Base-by-base conservation (phyloP, 1,140 invertebrate species). In the honey bee (Apis mellifera) region DNA sequence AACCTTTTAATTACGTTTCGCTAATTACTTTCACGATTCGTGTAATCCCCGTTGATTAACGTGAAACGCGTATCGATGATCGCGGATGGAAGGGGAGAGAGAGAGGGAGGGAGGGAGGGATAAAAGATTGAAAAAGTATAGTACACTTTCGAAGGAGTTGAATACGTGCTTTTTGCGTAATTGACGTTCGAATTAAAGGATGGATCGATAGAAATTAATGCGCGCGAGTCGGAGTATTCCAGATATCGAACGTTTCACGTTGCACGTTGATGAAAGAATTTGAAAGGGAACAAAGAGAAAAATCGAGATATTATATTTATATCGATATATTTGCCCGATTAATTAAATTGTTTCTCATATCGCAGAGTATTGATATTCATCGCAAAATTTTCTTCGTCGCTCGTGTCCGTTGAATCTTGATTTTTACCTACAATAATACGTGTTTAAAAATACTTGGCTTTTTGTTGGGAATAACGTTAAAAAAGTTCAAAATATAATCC, bases 81-180 rank as follows among this genome's bases (percentile, higher is more conserved):
- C 72, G 55, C 15, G 5, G 32, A 4, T n/a, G 32, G 32, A 42
- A n/a, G n/a, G 32, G 2, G 32, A 4, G 32, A 2, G 32, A 59
- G 48, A 26, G 57, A 76, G 32, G 32, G 32, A 42, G 32, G 2
- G 32, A 4, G 32, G 32, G 32, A 59, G 48, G 48, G 57, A 76
- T 76, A 60, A 69, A 76, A 76, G 55, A 59, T 48, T 12, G 11
- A 48, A 48, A 42, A 52, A 59, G 21, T 19, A 42, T 59, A 60
- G 64, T 26, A 26, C 32, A 68, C 32, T 59, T 81, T 52, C 50
- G 32, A 59, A 68, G 64, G 55, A 59, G 50, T 21, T 76, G 64
- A 76, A 69, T 76, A 82, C 72, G 72, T 68, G 79, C 79, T 81
- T 23, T 75, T 74, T 65, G 21, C 62, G 21, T 75, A 68, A 81